phyloP scores from a whole-genome alignment of 35 echinoderm and acorn worm genomes.

The Apostichopus parvimensis region DNA sequence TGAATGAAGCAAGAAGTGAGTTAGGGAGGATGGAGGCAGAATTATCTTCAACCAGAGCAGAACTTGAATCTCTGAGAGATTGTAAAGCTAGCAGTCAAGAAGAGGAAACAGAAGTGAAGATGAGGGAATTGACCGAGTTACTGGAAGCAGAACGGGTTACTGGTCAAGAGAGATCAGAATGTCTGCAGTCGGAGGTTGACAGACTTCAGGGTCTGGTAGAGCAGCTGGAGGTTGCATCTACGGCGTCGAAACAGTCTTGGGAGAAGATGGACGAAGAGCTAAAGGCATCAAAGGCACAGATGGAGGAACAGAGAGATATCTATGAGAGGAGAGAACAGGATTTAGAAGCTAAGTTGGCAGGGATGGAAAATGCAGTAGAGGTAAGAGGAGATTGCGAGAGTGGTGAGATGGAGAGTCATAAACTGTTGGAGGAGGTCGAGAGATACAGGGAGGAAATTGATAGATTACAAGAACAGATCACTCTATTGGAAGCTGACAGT shows the following conservation, averaged over 20 bases:
- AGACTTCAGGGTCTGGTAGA: not conserved
- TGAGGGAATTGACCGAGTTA: not conserved
- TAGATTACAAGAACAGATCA: not conserved
- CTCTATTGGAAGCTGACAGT: not conserved
- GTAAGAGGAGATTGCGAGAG: not conserved
- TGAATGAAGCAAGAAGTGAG: not conserved
- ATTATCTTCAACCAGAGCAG: not conserved
- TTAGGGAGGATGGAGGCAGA: not conserved
- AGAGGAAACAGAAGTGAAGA: not conserved
- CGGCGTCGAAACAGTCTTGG: not conserved
- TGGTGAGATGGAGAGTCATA: conserved; percentile 5
- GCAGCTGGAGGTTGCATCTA: not conserved
- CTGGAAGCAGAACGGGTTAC: not conserved
- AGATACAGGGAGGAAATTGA: conserved; percentile 22
- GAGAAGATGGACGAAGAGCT: not conserved
- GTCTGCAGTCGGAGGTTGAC: not conserved
- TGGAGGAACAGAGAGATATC: not conserved
- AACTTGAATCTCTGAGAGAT: not conserved
- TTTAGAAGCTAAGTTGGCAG: not conserved
- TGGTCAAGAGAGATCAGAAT: not conserved
- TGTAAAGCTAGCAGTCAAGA: not conserved
- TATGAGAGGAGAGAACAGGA: conserved; percentile 4
- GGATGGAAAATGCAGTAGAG: not conserved
- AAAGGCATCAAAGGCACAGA: not conserved
- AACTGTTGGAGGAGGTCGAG: conserved; percentile 36